A percentile compares a stretch with the other conserved stretches of the same genome.
phyloP scores from a whole-genome alignment of 1,140 invertebrate genomes.

The Ylistrum balloti region DNA sequence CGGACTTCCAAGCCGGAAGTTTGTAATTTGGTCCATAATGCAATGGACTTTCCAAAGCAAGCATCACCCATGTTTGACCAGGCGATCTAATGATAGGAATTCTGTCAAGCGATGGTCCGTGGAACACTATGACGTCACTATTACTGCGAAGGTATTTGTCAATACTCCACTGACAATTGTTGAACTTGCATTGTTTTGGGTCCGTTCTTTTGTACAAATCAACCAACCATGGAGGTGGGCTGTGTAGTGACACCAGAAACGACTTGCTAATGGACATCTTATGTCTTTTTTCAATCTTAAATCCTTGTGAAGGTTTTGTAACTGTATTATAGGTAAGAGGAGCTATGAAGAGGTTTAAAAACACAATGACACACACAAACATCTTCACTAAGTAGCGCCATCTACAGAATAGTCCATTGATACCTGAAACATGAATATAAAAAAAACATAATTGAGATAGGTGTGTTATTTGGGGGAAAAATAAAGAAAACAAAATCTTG shows the following conservation, averaged over 20 bases:
- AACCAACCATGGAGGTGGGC: background rate
- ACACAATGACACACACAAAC: background rate
- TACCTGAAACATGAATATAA: background rate
- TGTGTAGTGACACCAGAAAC: background rate
- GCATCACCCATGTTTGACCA: conserved; percentile 1
- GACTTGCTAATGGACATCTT: background rate
- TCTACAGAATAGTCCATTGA: background rate
- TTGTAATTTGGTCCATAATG: background rate
- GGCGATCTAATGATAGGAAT: background rate
- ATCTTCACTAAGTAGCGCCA: background rate
- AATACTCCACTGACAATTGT: background rate
- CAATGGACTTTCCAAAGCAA: background rate
- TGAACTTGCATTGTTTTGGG: background rate
- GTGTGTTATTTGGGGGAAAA: too few species aligned
- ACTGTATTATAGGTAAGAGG: background rate
- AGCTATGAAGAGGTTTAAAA: background rate
- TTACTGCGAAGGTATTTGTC: background rate
- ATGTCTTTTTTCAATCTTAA: background rate
- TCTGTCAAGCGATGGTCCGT: background rate
- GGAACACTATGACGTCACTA: conserved; percentile 2
- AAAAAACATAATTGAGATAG: too few species aligned
- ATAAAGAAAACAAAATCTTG: too few species aligned
- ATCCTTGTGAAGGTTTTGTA: background rate
- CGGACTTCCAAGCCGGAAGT: background rate
- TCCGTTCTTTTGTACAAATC: background rate